Conservation (phyloP, 1,140 invertebrate genomes). For the Zaprionus davidi region DNA sequence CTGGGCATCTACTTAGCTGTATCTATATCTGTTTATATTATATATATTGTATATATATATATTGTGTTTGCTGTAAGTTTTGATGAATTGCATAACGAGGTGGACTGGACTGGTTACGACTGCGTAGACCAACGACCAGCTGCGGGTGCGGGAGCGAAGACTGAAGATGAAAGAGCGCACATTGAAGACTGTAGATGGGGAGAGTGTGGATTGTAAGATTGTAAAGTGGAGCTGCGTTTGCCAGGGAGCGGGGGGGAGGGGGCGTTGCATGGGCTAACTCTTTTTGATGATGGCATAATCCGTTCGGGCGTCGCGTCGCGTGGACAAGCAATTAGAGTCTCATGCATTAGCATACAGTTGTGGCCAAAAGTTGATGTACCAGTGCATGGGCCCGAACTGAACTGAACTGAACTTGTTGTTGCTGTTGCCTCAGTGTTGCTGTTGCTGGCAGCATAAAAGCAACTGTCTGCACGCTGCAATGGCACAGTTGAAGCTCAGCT, state of each 20-base stretch:
- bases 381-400: neutral
- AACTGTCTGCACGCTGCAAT: slow-evolving; percentile 13
- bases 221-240: neutral
- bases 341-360: slow-evolving; percentile 49
- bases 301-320: slow-evolving; percentile 51
- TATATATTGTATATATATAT: slow-evolving; percentile 9
- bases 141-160: neutral
- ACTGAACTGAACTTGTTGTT: slow-evolving; percentile 23
- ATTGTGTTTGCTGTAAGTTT: slow-evolving; percentile 47
- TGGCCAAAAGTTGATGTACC: slow-evolving; percentile 13
- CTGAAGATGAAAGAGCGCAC: neutral
- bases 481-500: slow-evolving; percentile 72
- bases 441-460: slow-evolving; percentile 60
- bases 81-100: slow-evolving; percentile 66
- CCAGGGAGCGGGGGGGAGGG: neutral
- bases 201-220: neutral
- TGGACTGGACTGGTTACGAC: neutral
- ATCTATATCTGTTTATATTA: neutral
- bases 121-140: neutral
- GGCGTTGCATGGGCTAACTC: neutral
- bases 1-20: neutral
- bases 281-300: slow-evolving; percentile 62
- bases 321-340: slow-evolving; percentile 74
- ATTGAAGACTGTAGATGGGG: neutral
- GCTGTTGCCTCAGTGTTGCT: neutral